A percentile compares a stretch with the other conserved stretches of the same genome.
These are phyloP conservation scores for Etia nguti DNA, from an alignment of 2,113 vertebrate genomes.

Conservation along the genomic window DNA sequence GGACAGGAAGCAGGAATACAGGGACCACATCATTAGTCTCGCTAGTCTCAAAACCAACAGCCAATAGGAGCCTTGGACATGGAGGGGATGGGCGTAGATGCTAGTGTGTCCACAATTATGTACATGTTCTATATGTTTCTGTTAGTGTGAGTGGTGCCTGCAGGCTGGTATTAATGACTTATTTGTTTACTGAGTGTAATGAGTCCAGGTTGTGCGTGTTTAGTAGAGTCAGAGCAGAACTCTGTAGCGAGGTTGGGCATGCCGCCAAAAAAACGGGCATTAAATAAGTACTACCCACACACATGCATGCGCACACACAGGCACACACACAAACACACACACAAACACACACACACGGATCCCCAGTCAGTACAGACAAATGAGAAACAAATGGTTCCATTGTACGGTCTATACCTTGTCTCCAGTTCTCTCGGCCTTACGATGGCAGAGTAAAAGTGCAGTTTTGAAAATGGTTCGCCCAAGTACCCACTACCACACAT, in stretches of 20 bases:
- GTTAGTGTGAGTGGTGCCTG: conserved; percentile 33
- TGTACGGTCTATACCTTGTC: conserved; percentile 26
- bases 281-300: conserved; percentile 13
- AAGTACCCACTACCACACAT: background rate
- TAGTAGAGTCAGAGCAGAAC: conserved; percentile 35
- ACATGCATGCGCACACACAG: background rate
- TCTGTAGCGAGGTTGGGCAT: conserved; percentile 29
- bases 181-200: conserved; percentile 69
- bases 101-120: conserved; percentile 11
- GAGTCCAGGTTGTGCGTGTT: conserved; percentile 63
- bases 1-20: conserved; percentile 74
- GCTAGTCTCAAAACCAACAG: conserved; percentile 41
- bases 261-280: conserved; percentile 25
- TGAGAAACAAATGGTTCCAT: conserved; percentile 56
- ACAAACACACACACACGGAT: background rate
- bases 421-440: conserved; percentile 3
- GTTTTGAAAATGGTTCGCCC: conserved; percentile 6
- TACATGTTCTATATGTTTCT: conserved; percentile 14
- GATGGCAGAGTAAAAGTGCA: conserved; percentile 1
- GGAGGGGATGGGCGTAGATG: conserved; percentile 51
- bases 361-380: conserved; percentile 35
- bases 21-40: conserved; percentile 69
- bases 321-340: background rate
- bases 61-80: conserved; percentile 44
- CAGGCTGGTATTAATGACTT: conserved; percentile 66